These are phyloP conservation scores for Poeciliopsis turrubarensis DNA, from an alignment of 2,113 vertebrate genomes.

Conservation along the genomic window DNA sequence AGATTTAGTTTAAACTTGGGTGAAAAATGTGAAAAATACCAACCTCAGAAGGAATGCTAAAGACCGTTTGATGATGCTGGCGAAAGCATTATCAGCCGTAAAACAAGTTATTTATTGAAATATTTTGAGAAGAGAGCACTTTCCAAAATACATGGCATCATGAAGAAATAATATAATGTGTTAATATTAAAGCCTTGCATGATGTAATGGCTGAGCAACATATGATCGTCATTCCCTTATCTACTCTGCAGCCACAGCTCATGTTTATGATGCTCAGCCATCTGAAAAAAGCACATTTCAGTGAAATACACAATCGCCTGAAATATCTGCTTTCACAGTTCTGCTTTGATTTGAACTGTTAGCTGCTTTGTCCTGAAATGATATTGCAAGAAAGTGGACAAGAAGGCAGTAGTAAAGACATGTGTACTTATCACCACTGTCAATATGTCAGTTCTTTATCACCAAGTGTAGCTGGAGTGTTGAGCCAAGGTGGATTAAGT, in stretches of 20 bases:
- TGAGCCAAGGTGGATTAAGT: constrained; percentile 47
- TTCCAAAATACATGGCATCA: background rate
- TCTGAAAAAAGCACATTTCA: background rate
- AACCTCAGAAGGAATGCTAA: too few relatives aligned
- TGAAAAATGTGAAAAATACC: too few relatives aligned
- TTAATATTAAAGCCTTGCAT: background rate
- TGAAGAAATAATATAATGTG: background rate
- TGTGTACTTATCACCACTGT: background rate
- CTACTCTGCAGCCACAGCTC: background rate
- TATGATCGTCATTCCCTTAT: constrained; percentile 40
- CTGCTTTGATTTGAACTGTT: background rate
- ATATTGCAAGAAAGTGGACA: background rate
- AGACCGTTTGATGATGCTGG: too few relatives aligned
- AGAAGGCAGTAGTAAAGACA: constrained; percentile 32
- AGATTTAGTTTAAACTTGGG: too few relatives aligned
- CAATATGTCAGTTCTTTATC: constrained; percentile 13
- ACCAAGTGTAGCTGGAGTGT: constrained; percentile 20
- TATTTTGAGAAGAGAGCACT: background rate
- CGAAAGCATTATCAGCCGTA: too few relatives aligned
- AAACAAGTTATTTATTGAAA: too few relatives aligned
- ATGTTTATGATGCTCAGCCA: constrained; percentile 20
- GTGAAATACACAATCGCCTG: background rate
- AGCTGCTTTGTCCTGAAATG: background rate
- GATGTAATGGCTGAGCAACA: constrained; percentile 21
- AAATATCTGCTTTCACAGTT: background rate